These are phyloP conservation scores for Melopsittacus undulatus DNA, from an alignment of 2,797 vertebrate genomes.

Conservation along the genomic window DNA sequence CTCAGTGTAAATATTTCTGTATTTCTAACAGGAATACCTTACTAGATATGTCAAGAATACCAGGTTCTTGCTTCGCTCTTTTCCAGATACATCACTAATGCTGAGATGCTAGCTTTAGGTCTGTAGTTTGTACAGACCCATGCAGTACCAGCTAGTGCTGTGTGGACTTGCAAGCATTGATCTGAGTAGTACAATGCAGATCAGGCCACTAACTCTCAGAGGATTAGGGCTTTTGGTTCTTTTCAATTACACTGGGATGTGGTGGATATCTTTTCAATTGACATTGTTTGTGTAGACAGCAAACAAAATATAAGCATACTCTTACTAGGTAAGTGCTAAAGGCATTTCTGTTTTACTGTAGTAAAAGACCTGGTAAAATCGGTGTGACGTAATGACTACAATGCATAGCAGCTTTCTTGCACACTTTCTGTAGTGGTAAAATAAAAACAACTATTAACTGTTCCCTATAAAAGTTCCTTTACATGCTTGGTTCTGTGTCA, in stretches of 20 bases:
- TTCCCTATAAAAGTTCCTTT: not conserved
- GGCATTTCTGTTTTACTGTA: not conserved
- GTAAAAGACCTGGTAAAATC: not conserved
- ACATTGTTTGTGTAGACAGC: not conserved
- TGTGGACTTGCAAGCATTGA: not conserved
- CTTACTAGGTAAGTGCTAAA: not conserved
- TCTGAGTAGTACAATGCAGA: not conserved
- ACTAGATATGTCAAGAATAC: not conserved
- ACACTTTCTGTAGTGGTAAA: not conserved
- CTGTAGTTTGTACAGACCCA: not conserved
- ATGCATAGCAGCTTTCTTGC: not conserved
- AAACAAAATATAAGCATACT: not conserved
- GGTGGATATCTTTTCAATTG: not conserved
- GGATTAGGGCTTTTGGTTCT: not conserved
- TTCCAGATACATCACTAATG: not conserved
- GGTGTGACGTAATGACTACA: not conserved
- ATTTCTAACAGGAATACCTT: not conserved
- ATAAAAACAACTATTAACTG: not conserved
- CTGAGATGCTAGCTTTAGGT: not conserved
- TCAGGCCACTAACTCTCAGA: not conserved
- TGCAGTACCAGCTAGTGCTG: not conserved
- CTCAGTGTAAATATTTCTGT: not conserved
- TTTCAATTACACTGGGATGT: not conserved
- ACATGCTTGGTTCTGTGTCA: not conserved
- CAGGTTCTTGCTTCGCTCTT: not conserved